Conservation (phyloP, 2,888 invertebrate genomes). For the Poecilobothrus nobilitatus region DNA sequence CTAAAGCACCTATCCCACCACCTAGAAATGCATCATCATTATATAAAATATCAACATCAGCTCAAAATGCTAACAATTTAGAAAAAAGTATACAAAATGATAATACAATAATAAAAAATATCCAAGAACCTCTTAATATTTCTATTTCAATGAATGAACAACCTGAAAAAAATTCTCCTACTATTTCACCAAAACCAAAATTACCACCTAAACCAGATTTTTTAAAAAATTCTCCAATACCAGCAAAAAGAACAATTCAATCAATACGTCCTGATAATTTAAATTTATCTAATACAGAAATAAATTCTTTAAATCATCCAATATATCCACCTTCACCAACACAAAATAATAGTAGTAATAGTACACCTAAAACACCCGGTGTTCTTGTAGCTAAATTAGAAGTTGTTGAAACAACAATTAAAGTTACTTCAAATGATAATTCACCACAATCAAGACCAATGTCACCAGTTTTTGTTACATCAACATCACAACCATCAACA, state of each 20-base stretch:
- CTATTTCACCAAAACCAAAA: slow-evolving; percentile 27
- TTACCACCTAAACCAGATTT: slow-evolving; percentile 21
- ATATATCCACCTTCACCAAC: slow-evolving; percentile 11
- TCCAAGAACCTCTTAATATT: not conserved
- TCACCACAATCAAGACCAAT: slow-evolving; percentile 32
- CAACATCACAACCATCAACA: slow-evolving; percentile 26
- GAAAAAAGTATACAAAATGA: slow-evolving; percentile 12
- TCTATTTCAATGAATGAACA: not conserved
- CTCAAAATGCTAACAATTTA: slow-evolving; percentile 20
- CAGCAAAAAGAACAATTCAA: slow-evolving; percentile 14
- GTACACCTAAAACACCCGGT: slow-evolving; percentile 21
- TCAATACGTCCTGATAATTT: slow-evolving; percentile 25
- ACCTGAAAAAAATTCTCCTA: slow-evolving; percentile 8
- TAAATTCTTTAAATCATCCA: slow-evolving; percentile 28
- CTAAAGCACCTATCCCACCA: not conserved
- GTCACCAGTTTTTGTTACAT: slow-evolving; percentile 22
- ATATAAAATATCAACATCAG: slow-evolving; percentile 19
- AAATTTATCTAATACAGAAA: slow-evolving; percentile 35
- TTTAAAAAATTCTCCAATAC: slow-evolving; percentile 18
- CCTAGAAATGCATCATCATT: not conserved
- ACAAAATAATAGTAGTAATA: slow-evolving; percentile 21
- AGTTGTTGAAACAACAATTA: slow-evolving; percentile 39
- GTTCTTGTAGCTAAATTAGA: slow-evolving; percentile 37
- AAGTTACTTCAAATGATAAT: slow-evolving; percentile 34
- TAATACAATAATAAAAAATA: slow-evolving; percentile 4